Evolutionary conservation across 2,888 invertebrate genomes (phyloP), one percentile per base, ranked within the genome.

Genomic region (Synergus japonicus): DNA sequence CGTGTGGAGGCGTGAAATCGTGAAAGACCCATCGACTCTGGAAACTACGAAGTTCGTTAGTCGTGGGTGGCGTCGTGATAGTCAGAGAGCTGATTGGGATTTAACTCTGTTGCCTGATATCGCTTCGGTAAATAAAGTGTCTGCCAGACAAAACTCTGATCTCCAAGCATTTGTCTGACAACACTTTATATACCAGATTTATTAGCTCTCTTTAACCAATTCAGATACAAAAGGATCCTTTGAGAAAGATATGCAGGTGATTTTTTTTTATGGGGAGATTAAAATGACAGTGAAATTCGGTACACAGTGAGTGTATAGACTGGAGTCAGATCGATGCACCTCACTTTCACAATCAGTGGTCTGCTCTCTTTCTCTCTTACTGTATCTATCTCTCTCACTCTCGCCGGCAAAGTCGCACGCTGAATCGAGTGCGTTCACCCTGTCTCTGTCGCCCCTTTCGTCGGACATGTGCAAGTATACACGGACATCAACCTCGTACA

Each of bases 351-450:
- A 73, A 73, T 73, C 73, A n/a, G 49, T 22, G 29, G 37, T 29
- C 43, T 8, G 46, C 5, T n/a, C 54, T 15, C 37, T 15, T 5
- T 54, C 54, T 37, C n/a, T 37, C 12, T 49, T 12, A 2, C 67
- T 18, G 4, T 18, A 9, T 15, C 22, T 46, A 0, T 67, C 69
- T 73, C 37, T n/a, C 29, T 54, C 54, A 9, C 73, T 54, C 73
- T 73, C 12, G 49, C 37, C 4, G 29, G 49, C 10, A 5, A 15
- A 69, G 22, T 73, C 29, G 49, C 49, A 49, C 54, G 49, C 37
- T 73, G 49, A 49, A 73, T 73, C 73, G 73, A 73, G 73, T 73
- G 73, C 73, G 73, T 73, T 73, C 73, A 73, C 73, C 73, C 73
- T 73, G 73, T 73, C 49, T 73, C 60, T 60, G 60, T 60, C 22